Conservation (phyloP, 1,140 invertebrate genomes). For the Leptopilina boulardi region DNA sequence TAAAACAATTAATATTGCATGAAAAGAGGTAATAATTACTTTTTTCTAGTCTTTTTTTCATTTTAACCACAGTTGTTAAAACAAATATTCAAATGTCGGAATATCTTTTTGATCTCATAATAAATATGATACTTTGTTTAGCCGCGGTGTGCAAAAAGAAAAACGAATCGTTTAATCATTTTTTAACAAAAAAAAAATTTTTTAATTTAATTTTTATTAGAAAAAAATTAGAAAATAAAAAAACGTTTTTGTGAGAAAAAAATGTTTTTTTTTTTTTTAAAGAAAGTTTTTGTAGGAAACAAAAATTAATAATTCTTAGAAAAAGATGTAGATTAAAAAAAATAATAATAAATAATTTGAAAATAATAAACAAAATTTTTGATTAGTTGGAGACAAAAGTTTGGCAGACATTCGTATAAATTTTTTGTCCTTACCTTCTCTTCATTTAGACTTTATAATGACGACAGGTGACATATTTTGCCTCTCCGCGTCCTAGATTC, state of each 20-base stretch:
- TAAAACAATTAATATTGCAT: too few relatives aligned
- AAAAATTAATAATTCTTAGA: too few relatives aligned
- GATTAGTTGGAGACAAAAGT: slow-evolving; percentile 19
- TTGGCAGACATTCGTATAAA: slow-evolving; percentile 30
- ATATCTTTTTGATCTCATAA: neutral
- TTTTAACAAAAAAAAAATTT: too few relatives aligned
- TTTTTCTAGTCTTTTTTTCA: neutral
- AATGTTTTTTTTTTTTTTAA: too few relatives aligned
- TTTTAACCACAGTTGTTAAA: neutral
- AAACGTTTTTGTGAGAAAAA: too few relatives aligned
- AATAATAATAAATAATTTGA: slow-evolving; percentile 35
- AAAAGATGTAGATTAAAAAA: neutral
- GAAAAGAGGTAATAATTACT: slow-evolving; percentile 3
- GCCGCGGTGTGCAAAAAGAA: neutral
- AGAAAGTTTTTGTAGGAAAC: too few relatives aligned
- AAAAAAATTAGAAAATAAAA: too few relatives aligned
- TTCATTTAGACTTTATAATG: slow-evolving; percentile 23
- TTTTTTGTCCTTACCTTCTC: slow-evolving; percentile 38
- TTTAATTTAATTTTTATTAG: too few relatives aligned
- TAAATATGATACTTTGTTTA: slow-evolving; percentile 1
- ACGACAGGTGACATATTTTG: slow-evolving; percentile 39
- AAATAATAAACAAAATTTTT: slow-evolving; percentile 35
- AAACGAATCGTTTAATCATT: too few relatives aligned
- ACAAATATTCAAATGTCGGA: neutral
- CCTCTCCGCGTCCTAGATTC: slow-evolving; percentile 44